Conservation (phyloP, 2,888 invertebrate genomes). For the Salpingus planirostris region DNA sequence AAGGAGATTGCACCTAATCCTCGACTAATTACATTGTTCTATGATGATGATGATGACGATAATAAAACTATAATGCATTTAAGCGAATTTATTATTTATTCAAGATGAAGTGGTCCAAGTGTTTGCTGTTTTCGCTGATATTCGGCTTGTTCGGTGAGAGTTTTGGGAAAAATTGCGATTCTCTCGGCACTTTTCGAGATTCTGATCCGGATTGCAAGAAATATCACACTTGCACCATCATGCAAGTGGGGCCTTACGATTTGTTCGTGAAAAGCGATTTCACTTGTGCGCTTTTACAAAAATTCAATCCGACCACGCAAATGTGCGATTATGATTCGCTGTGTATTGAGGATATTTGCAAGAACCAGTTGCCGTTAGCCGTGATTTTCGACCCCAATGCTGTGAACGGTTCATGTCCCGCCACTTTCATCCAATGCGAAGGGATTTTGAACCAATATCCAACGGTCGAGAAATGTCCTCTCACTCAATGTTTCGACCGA, state of each 20-base stretch:
- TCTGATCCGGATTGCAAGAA: slow-evolving; percentile 5
- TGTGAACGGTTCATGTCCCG: slow-evolving; percentile 1
- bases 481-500: too few relatives aligned
- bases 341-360: slow-evolving; percentile 5
- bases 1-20: too few relatives aligned
- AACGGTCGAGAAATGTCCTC: slow-evolving; percentile 3
- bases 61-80: too few relatives aligned
- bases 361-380: slow-evolving; percentile 4
- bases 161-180: slow-evolving; percentile 3
- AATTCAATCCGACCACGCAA: slow-evolving; percentile 6
- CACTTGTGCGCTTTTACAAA: slow-evolving; percentile 2
- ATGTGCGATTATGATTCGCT: slow-evolving; percentile 4
- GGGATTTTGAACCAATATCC: slow-evolving; percentile 7
- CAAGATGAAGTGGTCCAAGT: too few relatives aligned
- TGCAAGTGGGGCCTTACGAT: slow-evolving; percentile 3
- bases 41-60: too few relatives aligned
- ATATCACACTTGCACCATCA: slow-evolving; percentile 3
- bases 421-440: slow-evolving; percentile 5
- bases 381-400: slow-evolving; percentile 6
- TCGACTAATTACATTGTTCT: too few relatives aligned
- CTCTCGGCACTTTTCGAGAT: slow-evolving; percentile 3
- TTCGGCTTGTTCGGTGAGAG: neutral
- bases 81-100: too few relatives aligned
- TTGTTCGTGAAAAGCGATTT: slow-evolving; percentile 1
- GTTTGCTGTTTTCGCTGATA: slow-evolving; percentile 1